Conservation (phyloP, 2,797 vertebrate species). For the Manis crassicaudata region DNA sequence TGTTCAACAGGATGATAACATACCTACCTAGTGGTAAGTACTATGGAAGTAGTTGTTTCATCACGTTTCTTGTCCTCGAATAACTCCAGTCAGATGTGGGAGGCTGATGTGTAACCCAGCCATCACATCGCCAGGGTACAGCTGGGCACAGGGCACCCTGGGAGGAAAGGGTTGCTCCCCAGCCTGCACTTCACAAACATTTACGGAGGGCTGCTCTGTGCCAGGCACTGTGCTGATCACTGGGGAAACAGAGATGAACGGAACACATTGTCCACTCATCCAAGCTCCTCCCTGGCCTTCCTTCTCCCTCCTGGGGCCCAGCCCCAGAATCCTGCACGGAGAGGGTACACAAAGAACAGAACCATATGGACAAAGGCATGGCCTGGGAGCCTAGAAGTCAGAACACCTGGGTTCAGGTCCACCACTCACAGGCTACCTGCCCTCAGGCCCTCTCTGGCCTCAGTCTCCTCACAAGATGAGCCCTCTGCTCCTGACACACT, state of each 20-base stretch:
- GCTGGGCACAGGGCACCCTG: neutral
- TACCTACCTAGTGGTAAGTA: neutral
- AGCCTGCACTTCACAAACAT: slow-evolving; percentile 64
- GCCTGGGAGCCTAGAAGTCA: neutral
- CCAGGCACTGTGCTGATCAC: slow-evolving; percentile 68
- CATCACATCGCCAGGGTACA: neutral
- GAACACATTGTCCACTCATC: slow-evolving; percentile 66
- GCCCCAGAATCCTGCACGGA: neutral
- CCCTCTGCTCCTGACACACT: neutral
- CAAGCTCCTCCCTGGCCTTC: neutral
- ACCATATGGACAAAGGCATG: neutral
- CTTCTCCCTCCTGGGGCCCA: neutral
- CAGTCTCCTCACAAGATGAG: neutral
- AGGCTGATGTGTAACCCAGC: neutral
- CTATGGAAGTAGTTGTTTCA: neutral
- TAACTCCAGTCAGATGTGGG: neutral
- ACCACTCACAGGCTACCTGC: neutral
- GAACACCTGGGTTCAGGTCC: neutral
- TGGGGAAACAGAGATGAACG: slow-evolving; percentile 69
- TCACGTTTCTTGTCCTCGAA: neutral
- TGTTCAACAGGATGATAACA: neutral
- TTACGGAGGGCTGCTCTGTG: slow-evolving; percentile 60
- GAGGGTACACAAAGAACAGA: neutral
- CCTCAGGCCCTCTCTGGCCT: neutral
- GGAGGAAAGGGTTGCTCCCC: neutral